Conservation (phyloP, 1,140 invertebrate genomes). For the Drosophila pectinifera region DNA sequence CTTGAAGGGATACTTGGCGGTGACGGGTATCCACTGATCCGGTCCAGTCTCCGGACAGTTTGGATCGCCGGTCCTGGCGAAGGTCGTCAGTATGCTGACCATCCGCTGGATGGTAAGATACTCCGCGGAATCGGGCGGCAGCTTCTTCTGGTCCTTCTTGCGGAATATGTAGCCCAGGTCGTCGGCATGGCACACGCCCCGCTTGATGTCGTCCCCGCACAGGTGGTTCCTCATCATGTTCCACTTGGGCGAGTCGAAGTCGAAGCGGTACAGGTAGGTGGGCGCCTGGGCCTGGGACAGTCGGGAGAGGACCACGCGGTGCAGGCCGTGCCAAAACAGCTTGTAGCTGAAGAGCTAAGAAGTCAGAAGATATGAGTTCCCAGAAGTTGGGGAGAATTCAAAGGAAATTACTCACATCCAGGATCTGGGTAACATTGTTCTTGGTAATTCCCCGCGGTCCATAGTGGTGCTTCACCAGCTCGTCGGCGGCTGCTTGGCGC, state of each 20-base stretch:
- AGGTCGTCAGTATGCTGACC: slow-evolving; percentile 84
- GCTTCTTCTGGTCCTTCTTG: slow-evolving; percentile 77
- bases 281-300: slow-evolving; percentile 66
- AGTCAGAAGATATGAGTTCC: too few relatives aligned
- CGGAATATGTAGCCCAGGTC: slow-evolving; percentile 88
- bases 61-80: slow-evolving; percentile 83
- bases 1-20: slow-evolving; percentile 42
- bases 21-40: slow-evolving; percentile 45
- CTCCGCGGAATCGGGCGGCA: slow-evolving; percentile 62
- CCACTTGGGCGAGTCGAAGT: slow-evolving; percentile 76
- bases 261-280: slow-evolving; percentile 85
- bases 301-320: slow-evolving; percentile 71
- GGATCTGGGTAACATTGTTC: slow-evolving; percentile 46
- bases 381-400: too few relatives aligned
- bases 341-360: slow-evolving; percentile 72
- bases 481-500: slow-evolving; percentile 6
- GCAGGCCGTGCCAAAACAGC: slow-evolving; percentile 83
- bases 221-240: slow-evolving; percentile 73
- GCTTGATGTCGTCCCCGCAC: slow-evolving; percentile 59
- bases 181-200: slow-evolving; percentile 87
- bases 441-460: slow-evolving; percentile 53
- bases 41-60: slow-evolving; percentile 57
- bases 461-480: slow-evolving; percentile 47
- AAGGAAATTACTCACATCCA: slow-evolving; percentile 61
- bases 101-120: slow-evolving; percentile 75